Evolutionary conservation across 2,888 invertebrate genomes (phyloP).

Genomic region (Himalopsyche anomala): DNA sequence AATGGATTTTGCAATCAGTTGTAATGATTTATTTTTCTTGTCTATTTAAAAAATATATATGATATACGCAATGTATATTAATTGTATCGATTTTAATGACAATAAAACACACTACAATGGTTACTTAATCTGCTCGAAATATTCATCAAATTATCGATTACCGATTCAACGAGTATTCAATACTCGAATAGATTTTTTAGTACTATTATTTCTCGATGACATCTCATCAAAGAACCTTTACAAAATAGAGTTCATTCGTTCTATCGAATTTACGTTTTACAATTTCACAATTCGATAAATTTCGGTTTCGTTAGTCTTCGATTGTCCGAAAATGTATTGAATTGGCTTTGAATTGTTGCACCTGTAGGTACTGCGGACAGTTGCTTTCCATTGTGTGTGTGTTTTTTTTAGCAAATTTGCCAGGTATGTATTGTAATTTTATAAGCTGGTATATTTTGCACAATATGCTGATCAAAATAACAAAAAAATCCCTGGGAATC

Average conservation of each 20-base stretch:
- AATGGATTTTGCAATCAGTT: too few species aligned
- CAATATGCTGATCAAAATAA: background rate
- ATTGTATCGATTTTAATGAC: too few species aligned
- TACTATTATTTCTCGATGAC: background rate
- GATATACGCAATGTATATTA: too few species aligned
- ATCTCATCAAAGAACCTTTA: background rate
- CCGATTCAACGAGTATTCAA: too few species aligned
- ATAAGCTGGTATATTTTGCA: background rate
- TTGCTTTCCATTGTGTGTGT: background rate
- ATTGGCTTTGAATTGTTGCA: slow-evolving; percentile 19
- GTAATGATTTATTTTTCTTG: too few species aligned
- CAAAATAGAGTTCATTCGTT: background rate
- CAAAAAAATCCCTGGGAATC: slow-evolving; percentile 25
- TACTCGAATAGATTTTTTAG: background rate
- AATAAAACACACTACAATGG: too few species aligned
- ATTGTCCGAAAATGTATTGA: slow-evolving; percentile 40
- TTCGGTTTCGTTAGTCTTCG: background rate
- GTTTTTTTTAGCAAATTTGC: background rate
- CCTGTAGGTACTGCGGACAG: slow-evolving; percentile 32
- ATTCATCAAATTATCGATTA: background rate
- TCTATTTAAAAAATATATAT: too few species aligned
- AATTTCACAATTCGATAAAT: slow-evolving; percentile 26
- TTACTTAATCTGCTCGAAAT: background rate
- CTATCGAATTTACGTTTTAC: slow-evolving; percentile 6
- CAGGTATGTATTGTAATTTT: slow-evolving; percentile 15